These are phyloP conservation scores for Ctenopoma multispine DNA, from an alignment of 2,797 vertebrate genomes.

Conservation along the genomic window DNA sequence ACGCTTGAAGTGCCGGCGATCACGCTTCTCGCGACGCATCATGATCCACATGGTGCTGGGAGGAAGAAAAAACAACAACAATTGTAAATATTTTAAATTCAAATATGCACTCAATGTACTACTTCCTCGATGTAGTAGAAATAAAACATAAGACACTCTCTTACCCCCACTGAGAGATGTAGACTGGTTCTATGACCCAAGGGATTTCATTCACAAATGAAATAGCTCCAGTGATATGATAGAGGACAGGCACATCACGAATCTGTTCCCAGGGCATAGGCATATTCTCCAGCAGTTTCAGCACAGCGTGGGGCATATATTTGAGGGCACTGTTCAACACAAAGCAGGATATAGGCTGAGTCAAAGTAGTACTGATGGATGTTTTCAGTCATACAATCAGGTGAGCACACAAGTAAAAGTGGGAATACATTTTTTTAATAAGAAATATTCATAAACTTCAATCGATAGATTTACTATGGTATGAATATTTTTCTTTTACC, in stretches of 20 bases:
- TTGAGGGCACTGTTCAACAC: conserved; percentile 89
- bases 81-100: neutral
- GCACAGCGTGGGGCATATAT: conserved; percentile 99
- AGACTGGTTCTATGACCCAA: conserved; percentile 99
- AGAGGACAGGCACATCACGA: conserved; percentile 95
- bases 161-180: conserved; percentile 99
- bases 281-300: conserved; percentile 99
- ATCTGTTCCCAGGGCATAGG: conserved; percentile 99
- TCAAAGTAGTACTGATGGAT: too few relatives aligned
- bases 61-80: neutral
- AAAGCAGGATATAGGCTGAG: conserved; percentile 2
- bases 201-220: conserved; percentile 99
- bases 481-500: conserved; percentile 80
- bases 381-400: too few relatives aligned
- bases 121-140: too few relatives aligned
- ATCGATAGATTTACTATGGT: fast-evolving
- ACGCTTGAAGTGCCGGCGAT: conserved; percentile 97
- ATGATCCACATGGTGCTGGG: conserved; percentile 99
- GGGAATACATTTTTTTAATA: too few relatives aligned
- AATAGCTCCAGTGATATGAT: conserved; percentile 99
- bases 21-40: conserved; percentile 99
- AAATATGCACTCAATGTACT: neutral
- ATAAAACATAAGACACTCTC: neutral
- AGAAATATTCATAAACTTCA: too few relatives aligned
- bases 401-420: too few relatives aligned